Evolutionary conservation across 2,797 vertebrate genomes (phyloP).

Genomic region (Phrynocephalus vlangalii): DNA sequence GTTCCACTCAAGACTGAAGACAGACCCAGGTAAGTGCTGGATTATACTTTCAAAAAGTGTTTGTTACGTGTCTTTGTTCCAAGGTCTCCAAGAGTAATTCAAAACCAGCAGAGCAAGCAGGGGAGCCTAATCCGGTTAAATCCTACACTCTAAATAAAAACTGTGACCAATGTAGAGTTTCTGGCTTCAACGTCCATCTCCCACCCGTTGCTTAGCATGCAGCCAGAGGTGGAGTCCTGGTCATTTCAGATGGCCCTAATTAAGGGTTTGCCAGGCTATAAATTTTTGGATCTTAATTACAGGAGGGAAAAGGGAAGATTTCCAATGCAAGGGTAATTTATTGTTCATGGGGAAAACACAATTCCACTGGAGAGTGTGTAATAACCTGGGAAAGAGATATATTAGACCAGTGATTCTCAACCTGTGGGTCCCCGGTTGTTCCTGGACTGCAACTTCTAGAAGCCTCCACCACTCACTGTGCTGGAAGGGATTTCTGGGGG

Average conservation of each 20-base stretch:
- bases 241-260: neutral
- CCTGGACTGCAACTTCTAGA: too few species aligned
- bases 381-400: neutral
- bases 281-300: neutral
- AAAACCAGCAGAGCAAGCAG: neutral
- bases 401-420: too few species aligned
- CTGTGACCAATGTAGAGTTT: neutral
- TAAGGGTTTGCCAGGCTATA: neutral
- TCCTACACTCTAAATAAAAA: neutral
- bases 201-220: neutral
- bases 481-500: too few species aligned
- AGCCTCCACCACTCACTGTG: too few species aligned
- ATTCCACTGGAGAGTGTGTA: neutral
- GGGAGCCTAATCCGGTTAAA: neutral
- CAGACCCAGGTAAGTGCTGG: neutral
- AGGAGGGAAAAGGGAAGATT: neutral
- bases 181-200: neutral
- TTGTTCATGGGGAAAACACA: neutral
- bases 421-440: too few species aligned
- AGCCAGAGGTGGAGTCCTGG: too few species aligned
- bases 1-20: neutral
- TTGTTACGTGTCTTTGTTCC: neutral
- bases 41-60: neutral
- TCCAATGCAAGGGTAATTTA: neutral
- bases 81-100: neutral